Conservation (phyloP, 2,888 invertebrate species). For the Metopia argyrocephala region DNA sequence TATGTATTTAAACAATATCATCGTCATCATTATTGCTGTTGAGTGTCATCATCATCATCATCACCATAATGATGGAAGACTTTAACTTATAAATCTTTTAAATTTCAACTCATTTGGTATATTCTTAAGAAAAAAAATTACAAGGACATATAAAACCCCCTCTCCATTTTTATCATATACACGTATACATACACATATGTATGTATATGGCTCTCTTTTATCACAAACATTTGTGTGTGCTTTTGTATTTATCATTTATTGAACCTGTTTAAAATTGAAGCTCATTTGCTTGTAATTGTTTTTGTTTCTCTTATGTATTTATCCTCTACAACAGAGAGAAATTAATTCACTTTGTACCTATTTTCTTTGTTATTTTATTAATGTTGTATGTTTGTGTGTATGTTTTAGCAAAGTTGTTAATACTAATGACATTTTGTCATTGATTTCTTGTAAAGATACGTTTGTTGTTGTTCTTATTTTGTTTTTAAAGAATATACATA, state of each 20-base stretch:
- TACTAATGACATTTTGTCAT: constrained; percentile 64
- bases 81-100: constrained; percentile 63
- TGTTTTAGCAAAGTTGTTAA: constrained; percentile 58
- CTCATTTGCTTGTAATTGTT: constrained; percentile 50
- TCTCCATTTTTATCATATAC: background rate
- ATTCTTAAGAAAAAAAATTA: background rate
- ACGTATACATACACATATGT: background rate
- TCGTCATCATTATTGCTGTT: constrained; percentile 46
- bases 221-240: background rate
- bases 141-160: background rate
- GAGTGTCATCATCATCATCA: constrained; percentile 4
- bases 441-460: constrained; percentile 60
- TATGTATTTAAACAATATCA: constrained; percentile 58
- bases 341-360: constrained; percentile 37
- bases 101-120: constrained; percentile 37
- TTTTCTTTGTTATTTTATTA: constrained; percentile 24
- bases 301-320: constrained; percentile 6
- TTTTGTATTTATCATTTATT: background rate
- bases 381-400: background rate
- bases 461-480: constrained; percentile 22
- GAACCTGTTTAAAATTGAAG: constrained; percentile 24
- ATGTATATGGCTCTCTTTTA: background rate
- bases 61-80: constrained; percentile 37
- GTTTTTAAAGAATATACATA: background rate
- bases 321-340: constrained; percentile 25